phyloP scores from a whole-genome alignment of 2,113 vertebrate species.

The Anhinga rufa region DNA sequence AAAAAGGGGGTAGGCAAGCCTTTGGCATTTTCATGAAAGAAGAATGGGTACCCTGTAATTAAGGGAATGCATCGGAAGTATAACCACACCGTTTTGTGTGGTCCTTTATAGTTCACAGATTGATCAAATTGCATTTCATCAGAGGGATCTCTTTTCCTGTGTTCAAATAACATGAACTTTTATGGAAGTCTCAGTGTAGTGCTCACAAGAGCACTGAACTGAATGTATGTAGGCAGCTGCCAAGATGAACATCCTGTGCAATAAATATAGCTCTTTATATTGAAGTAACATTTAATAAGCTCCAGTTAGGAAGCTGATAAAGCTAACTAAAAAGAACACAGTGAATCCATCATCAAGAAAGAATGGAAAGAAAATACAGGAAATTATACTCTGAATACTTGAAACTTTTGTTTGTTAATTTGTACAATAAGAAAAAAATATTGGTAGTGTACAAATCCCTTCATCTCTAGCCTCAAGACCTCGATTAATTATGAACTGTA shows the following conservation, averaged over 20 bases:
- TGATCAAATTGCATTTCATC: background rate
- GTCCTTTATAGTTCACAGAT: background rate
- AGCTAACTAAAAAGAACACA: background rate
- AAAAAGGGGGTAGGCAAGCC: background rate
- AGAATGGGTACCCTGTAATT: background rate
- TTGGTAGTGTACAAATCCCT: background rate
- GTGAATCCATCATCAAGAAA: background rate
- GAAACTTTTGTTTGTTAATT: background rate
- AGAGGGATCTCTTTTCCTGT: background rate
- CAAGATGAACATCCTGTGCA: slow-evolving; percentile 4
- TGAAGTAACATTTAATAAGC: slow-evolving; percentile 4
- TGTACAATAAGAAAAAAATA: background rate
- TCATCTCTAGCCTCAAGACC: background rate
- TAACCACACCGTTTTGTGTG: background rate
- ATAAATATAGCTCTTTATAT: slow-evolving; percentile 13
- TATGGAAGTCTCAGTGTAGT: background rate
- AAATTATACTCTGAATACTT: background rate
- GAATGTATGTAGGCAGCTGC: background rate
- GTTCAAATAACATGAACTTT: background rate
- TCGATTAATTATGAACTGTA: background rate
- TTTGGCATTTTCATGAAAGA: background rate
- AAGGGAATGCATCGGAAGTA: background rate
- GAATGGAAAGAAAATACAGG: background rate
- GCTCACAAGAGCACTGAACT: background rate
- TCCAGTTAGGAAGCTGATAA: background rate